Evolutionary conservation across 1,140 invertebrate species (phyloP).

Genomic region (Batillaria attramentaria): DNA sequence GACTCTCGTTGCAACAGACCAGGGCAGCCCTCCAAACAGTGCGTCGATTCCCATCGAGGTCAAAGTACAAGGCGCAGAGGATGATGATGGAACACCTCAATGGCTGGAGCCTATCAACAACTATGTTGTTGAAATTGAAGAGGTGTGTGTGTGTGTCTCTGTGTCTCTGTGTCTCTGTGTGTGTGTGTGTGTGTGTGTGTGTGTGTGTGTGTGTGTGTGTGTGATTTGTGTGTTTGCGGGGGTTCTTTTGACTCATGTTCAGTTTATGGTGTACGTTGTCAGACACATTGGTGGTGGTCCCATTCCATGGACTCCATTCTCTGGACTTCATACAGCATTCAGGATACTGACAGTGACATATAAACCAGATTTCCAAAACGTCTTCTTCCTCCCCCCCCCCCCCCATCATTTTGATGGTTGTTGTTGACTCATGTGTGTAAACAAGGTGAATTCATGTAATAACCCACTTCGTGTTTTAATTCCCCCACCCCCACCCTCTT

Average conservation of each 20-base stretch:
- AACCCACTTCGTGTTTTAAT: too few relatives aligned
- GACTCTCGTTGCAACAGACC: conserved; percentile 42
- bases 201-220: background rate
- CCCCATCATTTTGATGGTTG: too few relatives aligned
- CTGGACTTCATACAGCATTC: too few relatives aligned
- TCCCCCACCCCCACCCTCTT: too few relatives aligned
- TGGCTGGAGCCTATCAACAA: conserved; percentile 41
- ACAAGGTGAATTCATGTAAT: too few relatives aligned
- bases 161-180: background rate
- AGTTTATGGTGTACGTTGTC: background rate
- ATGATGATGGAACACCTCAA: conserved; percentile 52
- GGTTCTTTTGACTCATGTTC: background rate
- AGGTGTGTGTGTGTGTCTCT: conserved; percentile 31
- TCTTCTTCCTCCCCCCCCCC: too few relatives aligned
- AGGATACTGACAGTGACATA: too few relatives aligned
- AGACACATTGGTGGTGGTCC: too few relatives aligned
- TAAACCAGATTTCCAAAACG: too few relatives aligned
- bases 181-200: background rate
- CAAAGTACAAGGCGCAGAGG: conserved; percentile 48
- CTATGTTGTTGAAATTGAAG: conserved; percentile 24
- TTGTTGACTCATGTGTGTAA: too few relatives aligned
- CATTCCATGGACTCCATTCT: too few relatives aligned
- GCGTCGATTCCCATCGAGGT: conserved; percentile 33
- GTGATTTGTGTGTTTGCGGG: too few relatives aligned
- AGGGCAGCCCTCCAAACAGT: conserved; percentile 33